phyloP scores from a whole-genome alignment of 2,113 vertebrate species.

The Prionailurus bengalensis region DNA sequence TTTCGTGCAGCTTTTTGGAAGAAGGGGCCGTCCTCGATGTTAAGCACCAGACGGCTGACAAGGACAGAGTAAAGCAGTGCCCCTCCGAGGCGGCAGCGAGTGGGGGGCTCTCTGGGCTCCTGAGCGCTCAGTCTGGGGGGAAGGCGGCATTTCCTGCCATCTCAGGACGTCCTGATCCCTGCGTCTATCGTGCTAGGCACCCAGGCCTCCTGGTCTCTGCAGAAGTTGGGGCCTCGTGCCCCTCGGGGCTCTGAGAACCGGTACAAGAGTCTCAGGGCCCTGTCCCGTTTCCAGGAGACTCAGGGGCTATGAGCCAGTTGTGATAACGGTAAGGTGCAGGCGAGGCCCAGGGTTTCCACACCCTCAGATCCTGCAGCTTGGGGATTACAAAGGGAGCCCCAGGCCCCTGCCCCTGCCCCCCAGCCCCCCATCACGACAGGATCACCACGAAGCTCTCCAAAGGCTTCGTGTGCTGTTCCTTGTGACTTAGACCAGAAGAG shows the following conservation, averaged over 20 bases:
- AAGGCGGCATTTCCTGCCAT: not conserved
- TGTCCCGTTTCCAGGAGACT: fast-evolving
- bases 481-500: not conserved
- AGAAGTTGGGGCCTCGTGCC: not conserved
- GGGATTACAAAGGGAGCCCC: fast-evolving
- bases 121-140: fast-evolving
- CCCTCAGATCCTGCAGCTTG: not conserved
- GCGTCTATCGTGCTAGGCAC: not conserved
- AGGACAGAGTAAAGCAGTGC: fast-evolving
- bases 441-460: not conserved
- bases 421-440: fast-evolving
- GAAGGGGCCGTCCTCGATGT: not conserved
- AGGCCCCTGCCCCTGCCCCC: not conserved
- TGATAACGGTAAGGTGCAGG: fast-evolving
- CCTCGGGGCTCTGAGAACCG: not conserved
- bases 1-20: not conserved
- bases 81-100: fast-evolving
- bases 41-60: fast-evolving
- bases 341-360: not conserved
- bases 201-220: not conserved
- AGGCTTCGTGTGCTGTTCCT: not conserved
- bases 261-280: not conserved
- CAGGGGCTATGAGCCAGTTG: fast-evolving
- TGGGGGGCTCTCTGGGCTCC: not conserved
- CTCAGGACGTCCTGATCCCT: not conserved